phyloP scores from a whole-genome alignment of 2,888 invertebrate genomes.

The Lasioglossum leucozonium region DNA sequence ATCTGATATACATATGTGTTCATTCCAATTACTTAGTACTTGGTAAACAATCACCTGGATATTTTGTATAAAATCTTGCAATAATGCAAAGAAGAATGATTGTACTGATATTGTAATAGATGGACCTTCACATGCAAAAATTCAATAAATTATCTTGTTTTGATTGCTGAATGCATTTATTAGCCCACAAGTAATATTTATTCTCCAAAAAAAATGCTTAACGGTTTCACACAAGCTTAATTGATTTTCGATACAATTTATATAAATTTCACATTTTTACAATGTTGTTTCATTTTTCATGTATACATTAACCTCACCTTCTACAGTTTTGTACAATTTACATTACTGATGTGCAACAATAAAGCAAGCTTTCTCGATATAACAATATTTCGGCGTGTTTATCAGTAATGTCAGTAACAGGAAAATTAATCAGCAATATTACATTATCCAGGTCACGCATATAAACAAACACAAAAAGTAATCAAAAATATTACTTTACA shows the following conservation, averaged over 20 bases:
- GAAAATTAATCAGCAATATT: not conserved
- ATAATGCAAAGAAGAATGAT: constrained; percentile 53
- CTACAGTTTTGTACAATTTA: constrained; percentile 30
- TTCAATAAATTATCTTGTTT: constrained; percentile 62
- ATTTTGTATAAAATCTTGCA: constrained; percentile 75
- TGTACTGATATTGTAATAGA: constrained; percentile 65
- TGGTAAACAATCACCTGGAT: constrained; percentile 66
- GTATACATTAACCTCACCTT: constrained; percentile 10
- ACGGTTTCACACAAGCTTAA: constrained; percentile 10
- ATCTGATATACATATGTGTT: constrained; percentile 73
- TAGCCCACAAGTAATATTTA: constrained; percentile 15
- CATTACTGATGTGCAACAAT: constrained; percentile 15
- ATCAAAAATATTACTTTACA: not conserved
- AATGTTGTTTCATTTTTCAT: constrained; percentile 3
- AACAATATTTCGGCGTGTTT: constrained; percentile 1
- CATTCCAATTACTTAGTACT: constrained; percentile 75
- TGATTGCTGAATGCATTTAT: constrained; percentile 40
- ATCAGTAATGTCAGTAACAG: not conserved
- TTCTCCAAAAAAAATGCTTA: not conserved
- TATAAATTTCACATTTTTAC: constrained; percentile 9
- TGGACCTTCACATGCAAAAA: constrained; percentile 63
- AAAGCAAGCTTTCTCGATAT: constrained; percentile 9
- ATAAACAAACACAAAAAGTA: not conserved
- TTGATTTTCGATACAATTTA: constrained; percentile 15
- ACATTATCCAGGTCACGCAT: not conserved